These are phyloP conservation scores for Sebastes minor DNA, from an alignment of 2,797 vertebrate species.

Conservation along the genomic window DNA sequence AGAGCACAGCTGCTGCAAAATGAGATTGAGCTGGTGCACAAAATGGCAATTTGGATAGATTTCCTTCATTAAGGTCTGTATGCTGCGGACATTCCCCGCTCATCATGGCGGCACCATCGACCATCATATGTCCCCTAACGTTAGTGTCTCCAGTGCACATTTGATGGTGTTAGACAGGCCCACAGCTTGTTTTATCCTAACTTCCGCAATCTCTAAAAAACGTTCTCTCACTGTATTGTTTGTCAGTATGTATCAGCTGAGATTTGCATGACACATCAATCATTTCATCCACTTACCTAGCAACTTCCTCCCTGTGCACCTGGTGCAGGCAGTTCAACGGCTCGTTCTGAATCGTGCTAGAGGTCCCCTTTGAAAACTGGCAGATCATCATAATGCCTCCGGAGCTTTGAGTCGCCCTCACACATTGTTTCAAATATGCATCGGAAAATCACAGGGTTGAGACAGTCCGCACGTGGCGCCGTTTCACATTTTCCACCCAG, in stretches of 20 bases:
- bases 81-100: neutral
- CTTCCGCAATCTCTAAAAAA: neutral
- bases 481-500: neutral
- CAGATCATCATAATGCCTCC: neutral
- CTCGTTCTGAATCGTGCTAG: neutral
- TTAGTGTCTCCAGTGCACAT: neutral
- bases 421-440: neutral
- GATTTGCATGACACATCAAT: neutral
- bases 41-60: neutral
- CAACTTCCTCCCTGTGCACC: neutral
- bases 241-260: neutral
- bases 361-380: neutral
- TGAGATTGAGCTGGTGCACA: neutral
- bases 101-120: neutral
- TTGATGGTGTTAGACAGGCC: neutral
- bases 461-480: neutral
- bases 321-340: neutral
- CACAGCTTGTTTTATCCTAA: neutral
- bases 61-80: neutral
- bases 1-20: neutral
- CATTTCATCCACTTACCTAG: neutral
- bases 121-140: neutral
- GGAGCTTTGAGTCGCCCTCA: neutral
- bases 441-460: neutral
- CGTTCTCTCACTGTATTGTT: neutral